phyloP scores from a whole-genome alignment of 2,113 vertebrate genomes.

The Sarotherodon lohbergeri region DNA sequence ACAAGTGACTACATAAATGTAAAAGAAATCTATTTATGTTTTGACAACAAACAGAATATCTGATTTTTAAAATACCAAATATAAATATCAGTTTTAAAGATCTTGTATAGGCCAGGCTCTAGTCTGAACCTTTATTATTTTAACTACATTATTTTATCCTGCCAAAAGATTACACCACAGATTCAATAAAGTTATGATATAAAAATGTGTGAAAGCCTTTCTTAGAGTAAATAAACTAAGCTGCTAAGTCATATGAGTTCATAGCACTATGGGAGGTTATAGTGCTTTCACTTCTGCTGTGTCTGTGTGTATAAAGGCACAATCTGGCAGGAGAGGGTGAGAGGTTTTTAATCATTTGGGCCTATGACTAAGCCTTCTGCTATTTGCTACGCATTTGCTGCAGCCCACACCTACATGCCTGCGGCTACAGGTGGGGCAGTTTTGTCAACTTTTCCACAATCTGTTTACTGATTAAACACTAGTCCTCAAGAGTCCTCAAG shows the following conservation, averaged over 20 bases:
- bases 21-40: not conserved
- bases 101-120: not conserved
- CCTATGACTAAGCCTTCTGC: not conserved
- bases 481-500: not conserved
- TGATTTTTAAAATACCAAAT: not conserved
- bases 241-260: fast-evolving
- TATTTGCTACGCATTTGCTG: not conserved
- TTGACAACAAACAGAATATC: not conserved
- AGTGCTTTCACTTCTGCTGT: not conserved
- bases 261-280: not conserved
- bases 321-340: not conserved
- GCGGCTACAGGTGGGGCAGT: not conserved
- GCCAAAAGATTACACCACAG: not conserved
- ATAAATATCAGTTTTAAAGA: fast-evolving
- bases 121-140: not conserved
- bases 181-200: not conserved
- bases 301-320: not conserved
- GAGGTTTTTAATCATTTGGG: not conserved
- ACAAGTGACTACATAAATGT: not conserved
- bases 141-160: not conserved
- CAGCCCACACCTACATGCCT: not conserved
- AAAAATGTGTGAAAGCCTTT: not conserved
- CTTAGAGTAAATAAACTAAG: not conserved
- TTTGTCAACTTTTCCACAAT: not conserved
- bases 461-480: not conserved